Conservation (phyloP, 2,888 invertebrate species). For the Gastrophysa polygoni region DNA sequence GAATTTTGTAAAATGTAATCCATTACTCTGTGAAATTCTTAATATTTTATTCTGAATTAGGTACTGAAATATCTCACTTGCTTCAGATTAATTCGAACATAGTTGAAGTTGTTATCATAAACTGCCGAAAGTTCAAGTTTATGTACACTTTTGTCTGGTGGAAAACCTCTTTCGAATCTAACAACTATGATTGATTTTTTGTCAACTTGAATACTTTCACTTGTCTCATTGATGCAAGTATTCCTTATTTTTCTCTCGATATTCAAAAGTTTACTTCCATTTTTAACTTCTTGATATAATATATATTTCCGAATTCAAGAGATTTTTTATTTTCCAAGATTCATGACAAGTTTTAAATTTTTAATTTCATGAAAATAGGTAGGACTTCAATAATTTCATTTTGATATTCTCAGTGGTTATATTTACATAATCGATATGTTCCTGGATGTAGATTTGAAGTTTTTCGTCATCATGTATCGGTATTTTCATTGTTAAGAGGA, state of each 20-base stretch:
- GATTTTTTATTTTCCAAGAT: not conserved
- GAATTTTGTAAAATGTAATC: slow-evolving; percentile 11
- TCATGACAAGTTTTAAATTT: not conserved
- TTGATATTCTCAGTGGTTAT: not conserved
- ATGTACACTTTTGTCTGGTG: too few species aligned
- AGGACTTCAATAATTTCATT: not conserved
- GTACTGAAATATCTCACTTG: not conserved
- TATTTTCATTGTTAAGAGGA: not conserved
- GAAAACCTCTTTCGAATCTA: too few species aligned
- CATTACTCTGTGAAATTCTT: not conserved
- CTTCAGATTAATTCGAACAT: not conserved
- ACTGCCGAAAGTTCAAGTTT: too few species aligned
- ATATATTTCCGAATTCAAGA: too few species aligned
- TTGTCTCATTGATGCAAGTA: too few species aligned
- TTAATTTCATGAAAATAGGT: not conserved
- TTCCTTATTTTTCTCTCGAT: too few species aligned
- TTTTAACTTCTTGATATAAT: too few species aligned
- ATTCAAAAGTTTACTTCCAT: too few species aligned
- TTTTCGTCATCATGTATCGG: not conserved
- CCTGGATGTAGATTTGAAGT: not conserved
- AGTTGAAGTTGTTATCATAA: too few species aligned
- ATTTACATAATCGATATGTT: not conserved
- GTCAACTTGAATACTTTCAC: too few species aligned
- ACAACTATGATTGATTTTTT: too few species aligned
- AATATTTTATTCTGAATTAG: not conserved